Base-by-base conservation (phyloP, 2,113 vertebrate genomes). In the Peromyscus maniculatus region DNA sequence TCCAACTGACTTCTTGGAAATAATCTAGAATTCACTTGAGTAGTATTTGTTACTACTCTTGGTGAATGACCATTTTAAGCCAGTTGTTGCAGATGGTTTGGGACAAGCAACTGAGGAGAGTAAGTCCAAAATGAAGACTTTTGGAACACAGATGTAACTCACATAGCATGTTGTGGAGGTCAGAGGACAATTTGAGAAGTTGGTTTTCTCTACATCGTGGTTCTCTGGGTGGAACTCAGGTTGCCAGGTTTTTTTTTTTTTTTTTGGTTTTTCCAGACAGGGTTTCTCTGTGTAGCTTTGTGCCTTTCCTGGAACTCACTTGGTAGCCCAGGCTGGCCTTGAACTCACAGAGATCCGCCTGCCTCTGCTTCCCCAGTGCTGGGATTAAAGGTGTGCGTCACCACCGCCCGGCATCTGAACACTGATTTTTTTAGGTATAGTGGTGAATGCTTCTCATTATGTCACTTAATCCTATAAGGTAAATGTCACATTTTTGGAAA, bases 401-500 rank as follows among this genome's bases (percentile, higher is more conserved):
- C 46, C 46, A 49, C 46, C 46, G 46, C 46, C 46, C 6, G 46
- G 46, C 46, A 49, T 21, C 36, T 69, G 11, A 52, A 22, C 46
- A 13, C 10, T 69, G 57, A 0, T 83, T 19, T 96, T 12, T 95
- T 87, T 82, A 82, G n/a, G 46, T 74, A 43, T 87, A 64, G 16
- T 71, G 39, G 49, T 26, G 39, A 80, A 57, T 75, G 36, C 6
- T 88, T 94, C 86, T 84, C 3, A 15, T 77, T 93, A 15, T 92
- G 43, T 88, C 21, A 33, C 80, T 89, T 91, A 46, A 49, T 88
- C 17, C 12, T 71, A 9, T 4, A 71, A 36, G 57, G 11, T 84
- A 69, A 57, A 24, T 94, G 33, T 24, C 33, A 83, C 31, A 59
- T 87, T 94, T 93, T 97, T 9, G 84, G n/a, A 94, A 96, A 66